Evolutionary conservation across 2,888 invertebrate species (phyloP).

Genomic region (Camptogramma bilineatum): DNA sequence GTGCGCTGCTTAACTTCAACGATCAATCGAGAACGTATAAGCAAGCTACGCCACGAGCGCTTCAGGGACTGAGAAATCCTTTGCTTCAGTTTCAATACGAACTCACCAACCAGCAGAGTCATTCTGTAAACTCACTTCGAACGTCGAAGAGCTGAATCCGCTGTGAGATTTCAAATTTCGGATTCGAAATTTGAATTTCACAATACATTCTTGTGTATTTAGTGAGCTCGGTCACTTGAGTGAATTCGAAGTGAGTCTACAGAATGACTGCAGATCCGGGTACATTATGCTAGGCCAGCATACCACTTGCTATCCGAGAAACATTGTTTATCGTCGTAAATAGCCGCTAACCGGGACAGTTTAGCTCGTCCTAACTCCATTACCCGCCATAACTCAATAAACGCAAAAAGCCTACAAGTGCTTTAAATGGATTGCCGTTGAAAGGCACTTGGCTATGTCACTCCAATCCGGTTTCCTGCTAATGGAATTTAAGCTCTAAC

Average conservation of each 20-base stretch:
- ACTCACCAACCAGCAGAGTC: too few relatives aligned
- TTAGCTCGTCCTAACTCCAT: conserved; percentile 3
- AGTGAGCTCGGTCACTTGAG: too few relatives aligned
- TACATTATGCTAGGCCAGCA: background rate
- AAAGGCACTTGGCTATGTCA: conserved; percentile 22
- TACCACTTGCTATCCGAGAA: background rate
- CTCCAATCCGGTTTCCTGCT: conserved; percentile 6
- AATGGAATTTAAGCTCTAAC: conserved; percentile 19
- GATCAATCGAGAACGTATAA: too few relatives aligned
- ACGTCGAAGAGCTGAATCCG: too few relatives aligned
- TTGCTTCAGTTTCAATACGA: too few relatives aligned
- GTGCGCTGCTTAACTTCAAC: too few relatives aligned
- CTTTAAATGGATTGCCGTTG: conserved; percentile 33
- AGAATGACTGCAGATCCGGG: background rate
- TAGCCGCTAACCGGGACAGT: background rate
- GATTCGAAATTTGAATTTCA: too few relatives aligned
- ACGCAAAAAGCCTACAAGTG: conserved; percentile 31
- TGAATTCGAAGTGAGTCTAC: background rate
- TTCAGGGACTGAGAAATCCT: too few relatives aligned
- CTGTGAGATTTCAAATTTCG: too few relatives aligned
- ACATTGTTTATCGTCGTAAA: conserved; percentile 6
- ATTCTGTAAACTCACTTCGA: too few relatives aligned
- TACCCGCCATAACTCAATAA: conserved; percentile 29
- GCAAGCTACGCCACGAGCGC: too few relatives aligned
- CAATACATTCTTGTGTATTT: too few relatives aligned